Percentiles rank a stretch among this genome's conserved stretches.
Conservation (phyloP, 2,888 invertebrate genomes). For the Athalia rosae region DNA sequence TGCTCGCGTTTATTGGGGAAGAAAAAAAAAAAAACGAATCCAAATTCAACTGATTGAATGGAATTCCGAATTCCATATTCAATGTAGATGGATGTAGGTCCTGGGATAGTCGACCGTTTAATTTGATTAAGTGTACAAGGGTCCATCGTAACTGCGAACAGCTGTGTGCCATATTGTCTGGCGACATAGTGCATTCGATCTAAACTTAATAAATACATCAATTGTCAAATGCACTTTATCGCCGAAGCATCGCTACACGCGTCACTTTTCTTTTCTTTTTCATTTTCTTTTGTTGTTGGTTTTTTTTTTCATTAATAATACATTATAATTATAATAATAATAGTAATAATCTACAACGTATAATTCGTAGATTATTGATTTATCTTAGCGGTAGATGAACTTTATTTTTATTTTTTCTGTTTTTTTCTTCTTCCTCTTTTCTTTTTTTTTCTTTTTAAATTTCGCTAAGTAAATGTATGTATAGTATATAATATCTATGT, state of each 20-base stretch:
- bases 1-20: no score
- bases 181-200: constrained; percentile 63
- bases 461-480: constrained; percentile 4
- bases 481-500: constrained; percentile 34
- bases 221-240: constrained; percentile 63
- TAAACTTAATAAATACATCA: constrained; percentile 65
- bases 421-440: background rate
- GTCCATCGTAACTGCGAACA: constrained; percentile 30
- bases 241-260: constrained; percentile 50
- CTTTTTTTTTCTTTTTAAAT: constrained; percentile 13
- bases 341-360: constrained; percentile 36
- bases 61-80: background rate
- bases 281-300: constrained; percentile 42
- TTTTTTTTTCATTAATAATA: constrained; percentile 45
- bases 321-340: constrained; percentile 47
- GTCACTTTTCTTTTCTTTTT: constrained; percentile 51
- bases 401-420: constrained; percentile 17
- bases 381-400: constrained; percentile 34
- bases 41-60: background rate
- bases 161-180: constrained; percentile 58
- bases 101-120: constrained; percentile 14
- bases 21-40: no score
- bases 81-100: background rate
- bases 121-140: constrained; percentile 28
- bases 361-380: constrained; percentile 39